These are phyloP conservation scores for Mythimna ferrago DNA, from an alignment of 2,888 invertebrate genomes.

Conservation along the genomic window DNA sequence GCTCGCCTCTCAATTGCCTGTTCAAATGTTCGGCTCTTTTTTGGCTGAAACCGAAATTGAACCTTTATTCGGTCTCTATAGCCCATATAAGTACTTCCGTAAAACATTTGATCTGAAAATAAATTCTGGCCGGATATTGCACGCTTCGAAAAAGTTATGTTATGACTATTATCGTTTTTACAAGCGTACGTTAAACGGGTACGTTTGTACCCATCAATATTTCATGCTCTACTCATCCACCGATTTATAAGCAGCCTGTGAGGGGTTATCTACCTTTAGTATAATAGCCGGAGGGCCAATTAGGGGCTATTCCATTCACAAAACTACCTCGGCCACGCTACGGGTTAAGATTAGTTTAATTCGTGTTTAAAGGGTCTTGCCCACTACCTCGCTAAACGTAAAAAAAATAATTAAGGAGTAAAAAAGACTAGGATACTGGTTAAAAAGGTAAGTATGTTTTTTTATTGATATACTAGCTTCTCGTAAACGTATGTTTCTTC, in stretches of 20 bases:
- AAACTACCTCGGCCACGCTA: conserved; percentile 81
- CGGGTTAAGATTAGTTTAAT: conserved; percentile 74
- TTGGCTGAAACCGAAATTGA: no score
- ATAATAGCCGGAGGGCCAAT: conserved; percentile 81
- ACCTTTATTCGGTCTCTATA: no score
- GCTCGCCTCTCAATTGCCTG: no score
- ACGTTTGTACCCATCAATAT: conserved; percentile 42
- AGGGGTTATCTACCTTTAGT: conserved; percentile 71
- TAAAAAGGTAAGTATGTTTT: background rate
- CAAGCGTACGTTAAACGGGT: conserved; percentile 28
- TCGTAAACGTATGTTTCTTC: no score
- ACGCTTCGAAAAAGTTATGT: conserved; percentile 25
- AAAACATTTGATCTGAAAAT: background rate
- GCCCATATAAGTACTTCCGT: background rate
- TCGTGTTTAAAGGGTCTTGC: conserved; percentile 62
- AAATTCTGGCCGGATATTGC: conserved; percentile 30
- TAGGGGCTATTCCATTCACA: conserved; percentile 86
- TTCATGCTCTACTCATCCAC: conserved; percentile 53
- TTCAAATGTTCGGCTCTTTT: no score
- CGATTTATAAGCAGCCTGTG: conserved; percentile 54
- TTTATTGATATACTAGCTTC: background rate
- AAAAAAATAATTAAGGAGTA: background rate
- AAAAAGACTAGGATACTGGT: background rate
- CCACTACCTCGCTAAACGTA: conserved; percentile 44
- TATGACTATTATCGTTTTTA: conserved; percentile 30